Evolutionary conservation across 2,888 invertebrate species (phyloP).

Genomic region (Yponomeuta cagnagella): DNA sequence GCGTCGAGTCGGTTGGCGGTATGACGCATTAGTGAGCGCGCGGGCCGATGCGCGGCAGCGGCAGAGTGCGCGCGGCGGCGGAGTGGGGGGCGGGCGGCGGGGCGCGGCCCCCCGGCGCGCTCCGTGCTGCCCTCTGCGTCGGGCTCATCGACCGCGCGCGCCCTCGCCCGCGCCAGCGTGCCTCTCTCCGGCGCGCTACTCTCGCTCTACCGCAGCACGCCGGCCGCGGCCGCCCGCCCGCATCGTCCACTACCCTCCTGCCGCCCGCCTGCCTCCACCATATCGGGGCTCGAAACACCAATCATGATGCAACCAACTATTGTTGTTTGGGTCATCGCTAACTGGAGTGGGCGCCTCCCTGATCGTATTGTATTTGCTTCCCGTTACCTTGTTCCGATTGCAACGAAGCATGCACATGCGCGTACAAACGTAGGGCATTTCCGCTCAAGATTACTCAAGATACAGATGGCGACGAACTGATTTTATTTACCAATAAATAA

Average conservation of each 20-base stretch:
- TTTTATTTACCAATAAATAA: no score
- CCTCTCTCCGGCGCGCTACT: constrained; percentile 33
- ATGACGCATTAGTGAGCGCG: constrained; percentile 75
- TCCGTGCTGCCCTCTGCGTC: constrained; percentile 68
- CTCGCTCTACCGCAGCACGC: constrained; percentile 52
- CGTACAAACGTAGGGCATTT: no score
- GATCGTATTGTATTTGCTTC: no score
- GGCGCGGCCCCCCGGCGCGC: constrained; percentile 45
- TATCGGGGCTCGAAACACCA: no score
- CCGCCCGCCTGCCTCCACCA: constrained; percentile 11
- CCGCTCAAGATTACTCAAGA: no score
- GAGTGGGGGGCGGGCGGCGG: constrained; percentile 45
- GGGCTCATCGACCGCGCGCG: constrained; percentile 73
- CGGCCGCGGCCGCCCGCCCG: constrained; percentile 20
- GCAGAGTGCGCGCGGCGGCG: constrained; percentile 26
- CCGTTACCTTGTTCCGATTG: no score
- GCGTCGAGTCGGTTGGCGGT: constrained; percentile 59
- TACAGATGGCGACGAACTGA: no score
- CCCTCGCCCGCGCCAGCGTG: constrained; percentile 45
- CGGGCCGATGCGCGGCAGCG: constrained; percentile 50
- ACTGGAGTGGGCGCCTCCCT: no score
- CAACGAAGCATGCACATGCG: no score
- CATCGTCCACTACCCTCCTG: constrained; percentile 15
- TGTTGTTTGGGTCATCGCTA: no score
- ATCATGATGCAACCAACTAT: no score